phyloP scores from a whole-genome alignment of 1,140 invertebrate species.

The Drosophila baimaii region DNA sequence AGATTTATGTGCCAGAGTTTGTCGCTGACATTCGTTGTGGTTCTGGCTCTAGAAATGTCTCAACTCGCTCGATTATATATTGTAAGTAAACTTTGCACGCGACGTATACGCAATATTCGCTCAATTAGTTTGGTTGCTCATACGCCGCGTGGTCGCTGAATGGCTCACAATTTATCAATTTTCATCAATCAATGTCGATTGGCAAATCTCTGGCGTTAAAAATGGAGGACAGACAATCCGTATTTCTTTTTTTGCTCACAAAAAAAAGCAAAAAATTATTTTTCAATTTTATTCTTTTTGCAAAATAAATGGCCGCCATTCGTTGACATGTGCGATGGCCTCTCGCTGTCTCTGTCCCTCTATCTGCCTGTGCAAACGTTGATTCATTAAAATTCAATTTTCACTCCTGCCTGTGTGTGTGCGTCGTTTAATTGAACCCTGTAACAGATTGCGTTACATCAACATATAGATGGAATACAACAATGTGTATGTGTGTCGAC shows the following conservation, averaged over 20 bases:
- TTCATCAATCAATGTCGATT: conserved; percentile 79
- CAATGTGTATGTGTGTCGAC: conserved; percentile 13
- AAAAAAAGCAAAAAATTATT: conserved; percentile 39
- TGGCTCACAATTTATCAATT: conserved; percentile 68
- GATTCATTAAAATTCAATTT: conserved; percentile 74
- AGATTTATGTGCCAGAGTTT: conserved; percentile 78
- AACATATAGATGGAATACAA: conserved; percentile 18
- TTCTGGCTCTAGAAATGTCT: conserved; percentile 48
- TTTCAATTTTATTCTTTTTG: conserved; percentile 30
- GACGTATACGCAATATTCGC: conserved; percentile 56
- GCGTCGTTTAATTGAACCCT: conserved; percentile 52
- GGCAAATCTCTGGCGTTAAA: conserved; percentile 55
- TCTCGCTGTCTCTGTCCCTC: not conserved
- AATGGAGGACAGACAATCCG: conserved; percentile 10
- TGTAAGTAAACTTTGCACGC: conserved; percentile 63
- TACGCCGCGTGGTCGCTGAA: conserved; percentile 13
- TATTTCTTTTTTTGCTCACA: conserved; percentile 4
- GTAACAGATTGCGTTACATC: conserved; percentile 61
- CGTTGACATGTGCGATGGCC: conserved; percentile 41
- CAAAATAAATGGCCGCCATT: conserved; percentile 55
- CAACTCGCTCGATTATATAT: conserved; percentile 33
- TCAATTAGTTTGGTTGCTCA: conserved; percentile 57
- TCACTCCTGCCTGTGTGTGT: conserved; percentile 32
- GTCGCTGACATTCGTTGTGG: conserved; percentile 66
- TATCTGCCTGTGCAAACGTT: conserved; percentile 37